Evolutionary conservation across 2,888 invertebrate genomes (phyloP).

Genomic region (Leptinotarsa tumamoca): DNA sequence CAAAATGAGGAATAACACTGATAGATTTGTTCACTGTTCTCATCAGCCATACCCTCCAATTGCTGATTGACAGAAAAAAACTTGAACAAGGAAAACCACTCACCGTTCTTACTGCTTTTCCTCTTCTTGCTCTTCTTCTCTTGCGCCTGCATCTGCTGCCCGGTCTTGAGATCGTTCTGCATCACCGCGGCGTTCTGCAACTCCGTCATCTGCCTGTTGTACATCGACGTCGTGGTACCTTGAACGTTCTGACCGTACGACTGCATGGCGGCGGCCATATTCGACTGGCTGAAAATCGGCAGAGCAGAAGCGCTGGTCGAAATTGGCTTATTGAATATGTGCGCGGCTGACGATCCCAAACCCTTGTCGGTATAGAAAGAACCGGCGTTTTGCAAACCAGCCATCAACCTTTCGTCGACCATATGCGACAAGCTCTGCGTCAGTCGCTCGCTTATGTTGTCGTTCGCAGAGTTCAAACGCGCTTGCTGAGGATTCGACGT

Average conservation of each 20-base stretch:
- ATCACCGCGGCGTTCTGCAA: conserved; percentile 54
- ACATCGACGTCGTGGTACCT: conserved; percentile 53
- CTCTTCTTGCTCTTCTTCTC: conserved; percentile 60
- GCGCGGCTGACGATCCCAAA: conserved; percentile 51
- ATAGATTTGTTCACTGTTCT: too few relatives aligned
- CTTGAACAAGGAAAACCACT: background rate
- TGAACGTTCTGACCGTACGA: conserved; percentile 60
- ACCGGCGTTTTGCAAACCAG: conserved; percentile 67
- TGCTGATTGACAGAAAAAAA: too few relatives aligned
- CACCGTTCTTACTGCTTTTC: conserved; percentile 47
- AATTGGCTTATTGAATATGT: conserved; percentile 62
- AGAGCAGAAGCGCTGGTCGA: conserved; percentile 57
- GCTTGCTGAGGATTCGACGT: conserved; percentile 49
- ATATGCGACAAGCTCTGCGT: conserved; percentile 70
- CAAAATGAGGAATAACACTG: too few relatives aligned
- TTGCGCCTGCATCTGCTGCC: conserved; percentile 40
- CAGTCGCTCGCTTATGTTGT: conserved; percentile 31
- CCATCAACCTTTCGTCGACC: conserved; percentile 70
- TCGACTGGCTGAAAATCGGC: conserved; percentile 63
- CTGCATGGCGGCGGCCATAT: conserved; percentile 57
- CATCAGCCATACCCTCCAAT: too few relatives aligned
- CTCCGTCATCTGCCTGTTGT: conserved; percentile 59
- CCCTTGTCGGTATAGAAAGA: conserved; percentile 65
- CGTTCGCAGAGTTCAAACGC: conserved; percentile 43
- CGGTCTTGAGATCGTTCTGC: conserved; percentile 46